phyloP scores from a whole-genome alignment of 35 echinoderm and acorn worm genomes.

The Hemicentrotus pulcherrimus region DNA sequence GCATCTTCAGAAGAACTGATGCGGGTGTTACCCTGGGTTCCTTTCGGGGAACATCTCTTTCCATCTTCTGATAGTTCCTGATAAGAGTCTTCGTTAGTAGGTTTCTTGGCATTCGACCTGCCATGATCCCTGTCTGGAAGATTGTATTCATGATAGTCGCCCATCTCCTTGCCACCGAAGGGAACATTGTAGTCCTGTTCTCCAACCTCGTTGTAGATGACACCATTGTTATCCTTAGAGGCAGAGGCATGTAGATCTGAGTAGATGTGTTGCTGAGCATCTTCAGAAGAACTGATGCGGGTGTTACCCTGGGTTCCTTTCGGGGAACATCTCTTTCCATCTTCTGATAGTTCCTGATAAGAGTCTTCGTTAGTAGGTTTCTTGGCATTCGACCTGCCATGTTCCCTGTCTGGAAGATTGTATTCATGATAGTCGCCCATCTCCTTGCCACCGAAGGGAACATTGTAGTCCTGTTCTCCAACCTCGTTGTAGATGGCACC shows the following conservation, averaged over 20 bases:
- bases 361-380: not conserved
- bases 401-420: not conserved
- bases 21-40: not conserved
- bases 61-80: not conserved
- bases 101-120: not conserved
- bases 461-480: conserved; percentile 25
- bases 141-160: conserved; percentile 27
- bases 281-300: not conserved
- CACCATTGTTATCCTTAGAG: not conserved
- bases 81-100: not conserved
- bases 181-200: conserved; percentile 21
- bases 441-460: conserved; percentile 28
- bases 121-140: not conserved
- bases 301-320: not conserved
- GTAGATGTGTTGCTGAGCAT: not conserved
- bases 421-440: conserved; percentile 19
- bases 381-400: not conserved
- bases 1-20: not conserved
- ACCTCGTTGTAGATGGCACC: not conserved
- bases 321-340: not conserved
- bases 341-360: not conserved
- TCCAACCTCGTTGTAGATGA: not conserved
- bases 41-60: not conserved
- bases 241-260: not conserved
- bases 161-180: conserved; percentile 31